Base-by-base conservation (phyloP, 2,797 vertebrate species). In the Dermochelys coriacea region DNA sequence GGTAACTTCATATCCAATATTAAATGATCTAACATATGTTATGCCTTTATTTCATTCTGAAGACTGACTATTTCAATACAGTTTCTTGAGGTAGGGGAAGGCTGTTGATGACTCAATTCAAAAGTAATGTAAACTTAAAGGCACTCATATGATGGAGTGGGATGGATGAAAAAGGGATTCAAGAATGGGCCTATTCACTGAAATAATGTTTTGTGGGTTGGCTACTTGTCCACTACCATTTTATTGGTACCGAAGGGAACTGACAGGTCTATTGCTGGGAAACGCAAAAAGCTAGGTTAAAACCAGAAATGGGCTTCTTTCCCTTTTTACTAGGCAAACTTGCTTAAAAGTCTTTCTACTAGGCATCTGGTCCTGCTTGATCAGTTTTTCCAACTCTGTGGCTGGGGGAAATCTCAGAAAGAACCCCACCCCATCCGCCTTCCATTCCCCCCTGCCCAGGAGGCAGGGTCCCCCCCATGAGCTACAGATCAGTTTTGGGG, bases 101-200 rank as follows among this genome's bases (percentile, higher is more conserved):
- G n/a, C n/a, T 21, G 64, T 11, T 37, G 64, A 37, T 68, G 64
- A 37, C 34, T 68, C 64, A 37, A 6, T 68, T 68, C 64, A 68
- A 2, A 1, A 91, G 92, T 94, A 96, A 93, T 94, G 85, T 87
- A 19, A 31, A 16, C 90, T 54, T 4, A 5, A 19, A 82, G 51
- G 87, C 3, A 79, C 80, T 45, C 12, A 6, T 3, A 41, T 37
- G 75, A 75, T 75, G 25, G 10, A 47, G 84, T 1, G 23, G 49
- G 93, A 52, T 2, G 78, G 85, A 80, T 3, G 12, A 91, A 10
- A 45, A 80, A 71, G 4, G 47, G 71, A 52, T 31, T 37, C 74
- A 71, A 95, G 91, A 96, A 95, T 59, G 91, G 93, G 92, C 88
- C 94, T 86, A 79, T 93, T 89, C 94, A 95, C 93, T n/a, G 85